These are phyloP conservation scores for Argyrosomus regius DNA, from an alignment of 2,797 vertebrate genomes.

Conservation along the genomic window DNA sequence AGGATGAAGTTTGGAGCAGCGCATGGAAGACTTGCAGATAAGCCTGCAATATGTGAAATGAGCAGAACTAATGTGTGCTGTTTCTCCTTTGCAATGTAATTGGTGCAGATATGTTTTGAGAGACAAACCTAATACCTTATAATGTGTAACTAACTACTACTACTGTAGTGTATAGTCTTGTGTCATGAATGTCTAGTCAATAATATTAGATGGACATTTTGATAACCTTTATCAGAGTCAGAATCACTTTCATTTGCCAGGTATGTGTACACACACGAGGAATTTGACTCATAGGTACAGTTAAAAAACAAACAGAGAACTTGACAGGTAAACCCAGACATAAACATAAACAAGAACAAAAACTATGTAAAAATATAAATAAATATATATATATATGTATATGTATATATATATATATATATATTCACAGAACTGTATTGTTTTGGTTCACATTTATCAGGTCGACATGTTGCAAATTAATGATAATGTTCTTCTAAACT, in stretches of 20 bases:
- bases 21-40: slow-evolving; percentile 46
- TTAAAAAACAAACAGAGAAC: no score
- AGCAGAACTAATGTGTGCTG: slow-evolving; percentile 52
- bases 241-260: no score
- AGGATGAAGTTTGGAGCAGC: slow-evolving; percentile 45
- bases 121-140: slow-evolving; percentile 8
- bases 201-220: not conserved
- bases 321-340: no score
- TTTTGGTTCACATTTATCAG: no score
- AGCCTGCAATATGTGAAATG: slow-evolving; percentile 36
- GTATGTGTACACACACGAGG: no score
- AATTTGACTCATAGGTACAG: no score
- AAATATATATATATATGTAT: no score
- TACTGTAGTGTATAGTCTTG: slow-evolving; percentile 8
- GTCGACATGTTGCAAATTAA: not conserved
- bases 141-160: slow-evolving; percentile 11
- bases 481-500: not conserved
- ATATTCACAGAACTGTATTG: no score
- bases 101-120: slow-evolving; percentile 33
- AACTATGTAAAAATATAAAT: no score
- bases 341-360: no score
- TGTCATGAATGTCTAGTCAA: not conserved
- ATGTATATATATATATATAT: no score
- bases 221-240: not conserved
- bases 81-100: slow-evolving; percentile 6